These are phyloP conservation scores for Philopotamus ludificatus DNA, from an alignment of 1,140 invertebrate genomes.

Conservation along the genomic window DNA sequence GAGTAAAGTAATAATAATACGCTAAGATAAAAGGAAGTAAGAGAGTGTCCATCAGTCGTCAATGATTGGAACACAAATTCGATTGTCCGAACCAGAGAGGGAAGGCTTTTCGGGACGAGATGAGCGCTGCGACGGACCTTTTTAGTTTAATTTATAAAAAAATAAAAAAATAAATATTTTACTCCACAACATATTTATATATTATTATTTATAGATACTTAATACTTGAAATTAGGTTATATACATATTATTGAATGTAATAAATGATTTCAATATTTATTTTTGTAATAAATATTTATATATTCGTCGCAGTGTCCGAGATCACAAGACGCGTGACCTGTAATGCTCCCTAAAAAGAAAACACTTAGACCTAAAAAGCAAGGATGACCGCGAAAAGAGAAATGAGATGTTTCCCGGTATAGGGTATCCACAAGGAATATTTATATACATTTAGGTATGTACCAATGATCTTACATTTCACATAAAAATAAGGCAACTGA, in stretches of 20 bases:
- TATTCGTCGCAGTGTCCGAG: slow-evolving; percentile 11
- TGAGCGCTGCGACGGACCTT: slow-evolving; percentile 18
- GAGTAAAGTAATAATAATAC: slow-evolving; percentile 41
- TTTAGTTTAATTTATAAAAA: slow-evolving; percentile 1
- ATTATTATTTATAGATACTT: slow-evolving; percentile 9
- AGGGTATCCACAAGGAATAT: background rate
- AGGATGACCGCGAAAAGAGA: slow-evolving; percentile 36
- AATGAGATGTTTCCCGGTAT: slow-evolving; percentile 25
- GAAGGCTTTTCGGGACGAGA: slow-evolving; percentile 4
- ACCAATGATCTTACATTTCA: too few species aligned
- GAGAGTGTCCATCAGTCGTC: slow-evolving; percentile 50
- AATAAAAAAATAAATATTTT: background rate
- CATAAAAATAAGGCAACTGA: too few species aligned
- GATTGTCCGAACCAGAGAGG: slow-evolving; percentile 42
- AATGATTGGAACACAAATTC: slow-evolving; percentile 55
- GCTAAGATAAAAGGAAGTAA: slow-evolving; percentile 42
- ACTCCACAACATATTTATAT: background rate
- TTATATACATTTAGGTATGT: too few species aligned
- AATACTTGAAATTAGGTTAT: background rate
- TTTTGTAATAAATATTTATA: too few species aligned
- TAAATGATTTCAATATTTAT: background rate
- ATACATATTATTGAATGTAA: background rate
- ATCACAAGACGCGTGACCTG: slow-evolving; percentile 35
- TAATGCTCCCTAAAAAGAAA: slow-evolving; percentile 39
- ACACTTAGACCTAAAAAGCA: slow-evolving; percentile 39